Conservation (phyloP, 2,888 invertebrate genomes). For the Eulithis prunata region DNA sequence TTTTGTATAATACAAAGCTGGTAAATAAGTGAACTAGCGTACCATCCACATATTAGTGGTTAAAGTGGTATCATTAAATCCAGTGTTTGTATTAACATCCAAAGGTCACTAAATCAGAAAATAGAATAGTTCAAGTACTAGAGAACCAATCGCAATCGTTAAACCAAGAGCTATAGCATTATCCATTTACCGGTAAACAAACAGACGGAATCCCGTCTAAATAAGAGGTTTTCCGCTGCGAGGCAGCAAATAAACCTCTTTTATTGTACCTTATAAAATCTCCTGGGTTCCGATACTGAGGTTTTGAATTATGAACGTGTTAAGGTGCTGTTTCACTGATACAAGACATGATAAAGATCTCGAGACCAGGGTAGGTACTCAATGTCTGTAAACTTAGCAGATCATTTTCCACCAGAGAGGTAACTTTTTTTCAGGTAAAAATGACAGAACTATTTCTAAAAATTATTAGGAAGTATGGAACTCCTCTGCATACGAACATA, state of each 20-base stretch:
- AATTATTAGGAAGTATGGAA: too few species aligned
- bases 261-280: constrained; percentile 35
- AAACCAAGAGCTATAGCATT: constrained; percentile 33
- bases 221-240: constrained; percentile 46
- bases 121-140: not conserved
- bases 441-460: too few species aligned
- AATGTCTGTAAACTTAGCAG: too few species aligned
- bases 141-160: not conserved
- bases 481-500: too few species aligned
- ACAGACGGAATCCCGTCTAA: constrained; percentile 53
- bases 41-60: too few species aligned
- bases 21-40: too few species aligned
- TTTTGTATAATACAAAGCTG: too few species aligned
- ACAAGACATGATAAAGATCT: not conserved
- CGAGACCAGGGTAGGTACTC: too few species aligned
- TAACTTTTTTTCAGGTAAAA: too few species aligned
- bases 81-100: not conserved
- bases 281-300: constrained; percentile 32
- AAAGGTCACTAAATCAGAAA: not conserved
- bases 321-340: constrained; percentile 32
- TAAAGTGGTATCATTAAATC: too few species aligned
- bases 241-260: constrained; percentile 51
- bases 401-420: too few species aligned
- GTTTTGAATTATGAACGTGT: constrained; percentile 58
- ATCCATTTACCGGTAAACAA: constrained; percentile 57